Evolutionary conservation across 2,888 invertebrate species (phyloP).

Genomic region (Drosophila koepferae): DNA sequence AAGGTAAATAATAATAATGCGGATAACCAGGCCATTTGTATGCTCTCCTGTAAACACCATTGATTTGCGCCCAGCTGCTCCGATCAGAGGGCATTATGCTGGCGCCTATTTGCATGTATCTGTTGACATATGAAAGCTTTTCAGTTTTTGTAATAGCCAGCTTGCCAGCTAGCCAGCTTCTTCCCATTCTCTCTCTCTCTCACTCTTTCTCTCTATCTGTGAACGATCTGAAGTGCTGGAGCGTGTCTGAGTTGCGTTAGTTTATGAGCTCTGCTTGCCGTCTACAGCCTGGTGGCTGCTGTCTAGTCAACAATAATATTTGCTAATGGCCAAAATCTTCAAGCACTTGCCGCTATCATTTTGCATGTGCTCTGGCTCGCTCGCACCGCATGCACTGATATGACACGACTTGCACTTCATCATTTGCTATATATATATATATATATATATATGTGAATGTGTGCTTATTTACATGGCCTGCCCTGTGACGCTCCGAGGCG

Average conservation of each 20-base stretch:
- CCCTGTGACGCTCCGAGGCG: slow-evolving; percentile 8
- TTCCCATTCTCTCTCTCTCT: no score
- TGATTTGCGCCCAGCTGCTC: slow-evolving; percentile 47
- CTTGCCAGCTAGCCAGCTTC: background rate
- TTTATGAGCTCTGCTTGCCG: slow-evolving; percentile 9
- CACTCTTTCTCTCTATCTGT: background rate
- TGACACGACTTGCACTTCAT: slow-evolving; percentile 62
- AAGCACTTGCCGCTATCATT: slow-evolving; percentile 30
- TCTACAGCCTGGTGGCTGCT: slow-evolving; percentile 4
- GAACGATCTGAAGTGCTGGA: slow-evolving; percentile 16
- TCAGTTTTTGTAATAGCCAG: slow-evolving; percentile 11
- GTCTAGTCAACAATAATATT: slow-evolving; percentile 55
- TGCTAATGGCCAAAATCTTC: slow-evolving; percentile 59
- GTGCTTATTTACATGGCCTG: slow-evolving; percentile 33
- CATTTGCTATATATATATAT: slow-evolving; percentile 32
- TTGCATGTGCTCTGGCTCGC: slow-evolving; percentile 30
- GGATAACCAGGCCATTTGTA: slow-evolving; percentile 39
- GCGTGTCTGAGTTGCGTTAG: slow-evolving; percentile 15
- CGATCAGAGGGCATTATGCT: slow-evolving; percentile 15
- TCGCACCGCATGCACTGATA: slow-evolving; percentile 41
- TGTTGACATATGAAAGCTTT: slow-evolving; percentile 9
- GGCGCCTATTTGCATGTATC: slow-evolving; percentile 15
- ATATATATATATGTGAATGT: slow-evolving; percentile 1
- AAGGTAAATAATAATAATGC: slow-evolving; percentile 49
- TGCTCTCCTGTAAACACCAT: slow-evolving; percentile 11